These are phyloP conservation scores for Philotrypesis tridentata DNA, from an alignment of 1,140 invertebrate species.

Conservation along the genomic window DNA sequence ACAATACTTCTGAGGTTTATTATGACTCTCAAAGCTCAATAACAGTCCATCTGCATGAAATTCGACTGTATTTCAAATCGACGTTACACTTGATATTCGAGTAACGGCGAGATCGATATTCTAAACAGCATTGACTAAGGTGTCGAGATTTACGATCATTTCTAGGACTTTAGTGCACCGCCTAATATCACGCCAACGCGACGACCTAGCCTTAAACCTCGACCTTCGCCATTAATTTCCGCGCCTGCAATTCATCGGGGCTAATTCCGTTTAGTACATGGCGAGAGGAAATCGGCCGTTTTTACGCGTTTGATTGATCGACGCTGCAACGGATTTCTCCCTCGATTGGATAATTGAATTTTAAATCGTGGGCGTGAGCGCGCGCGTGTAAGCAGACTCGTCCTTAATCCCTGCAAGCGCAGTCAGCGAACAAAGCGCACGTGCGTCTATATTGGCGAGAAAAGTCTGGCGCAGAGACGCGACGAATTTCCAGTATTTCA, in stretches of 20 bases:
- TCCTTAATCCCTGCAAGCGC: background rate
- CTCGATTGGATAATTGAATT: background rate
- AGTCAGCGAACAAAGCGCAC: too few species aligned
- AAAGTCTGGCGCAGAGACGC: background rate
- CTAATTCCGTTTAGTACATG: background rate
- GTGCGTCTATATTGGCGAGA: background rate
- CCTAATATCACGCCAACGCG: background rate
- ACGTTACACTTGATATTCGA: too few species aligned
- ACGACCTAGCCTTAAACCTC: background rate
- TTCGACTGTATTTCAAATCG: background rate
- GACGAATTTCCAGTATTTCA: background rate
- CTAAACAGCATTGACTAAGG: too few species aligned
- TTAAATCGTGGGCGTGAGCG: background rate
- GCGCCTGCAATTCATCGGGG: background rate
- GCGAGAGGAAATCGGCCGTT: background rate
- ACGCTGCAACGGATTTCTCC: background rate
- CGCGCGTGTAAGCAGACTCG: background rate
- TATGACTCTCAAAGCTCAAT: background rate
- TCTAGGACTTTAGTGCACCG: background rate
- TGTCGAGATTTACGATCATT: background rate
- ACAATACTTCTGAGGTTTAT: too few species aligned
- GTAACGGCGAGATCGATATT: background rate
- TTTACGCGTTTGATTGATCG: background rate
- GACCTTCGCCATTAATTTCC: background rate
- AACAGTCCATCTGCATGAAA: background rate